Evolutionary conservation across 2,797 vertebrate species (phyloP).

Genomic region (Urocyon cinereoargenteus): DNA sequence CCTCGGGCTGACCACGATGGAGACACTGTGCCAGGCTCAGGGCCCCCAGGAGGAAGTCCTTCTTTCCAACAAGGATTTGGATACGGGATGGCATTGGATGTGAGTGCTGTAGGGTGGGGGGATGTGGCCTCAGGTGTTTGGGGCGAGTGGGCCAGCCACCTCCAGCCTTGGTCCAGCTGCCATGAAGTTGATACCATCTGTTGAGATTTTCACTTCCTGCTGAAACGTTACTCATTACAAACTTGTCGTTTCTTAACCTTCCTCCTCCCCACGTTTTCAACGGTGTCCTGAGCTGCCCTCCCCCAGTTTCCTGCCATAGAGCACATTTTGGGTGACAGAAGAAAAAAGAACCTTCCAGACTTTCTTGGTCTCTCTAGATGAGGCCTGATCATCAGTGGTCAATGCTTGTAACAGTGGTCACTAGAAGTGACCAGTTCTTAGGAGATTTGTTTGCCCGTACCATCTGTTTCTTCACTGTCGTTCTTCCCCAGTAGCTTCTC

Average conservation of each 20-base stretch:
- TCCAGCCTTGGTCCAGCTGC: not conserved
- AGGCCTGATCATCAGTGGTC: not conserved
- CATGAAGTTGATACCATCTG: not conserved
- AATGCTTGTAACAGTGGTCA: accelerated
- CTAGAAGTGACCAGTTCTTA: not conserved
- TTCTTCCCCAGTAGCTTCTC: not conserved
- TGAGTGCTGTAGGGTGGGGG: not conserved
- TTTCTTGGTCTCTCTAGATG: not conserved
- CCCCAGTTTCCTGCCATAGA: conserved; percentile 35
- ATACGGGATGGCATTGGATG: not conserved
- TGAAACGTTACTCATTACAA: conserved; percentile 10
- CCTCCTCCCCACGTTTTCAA: not conserved
- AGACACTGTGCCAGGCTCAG: accelerated
- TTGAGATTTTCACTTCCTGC: conserved; percentile 74
- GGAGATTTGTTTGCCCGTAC: too few relatives aligned
- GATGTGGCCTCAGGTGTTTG: not conserved
- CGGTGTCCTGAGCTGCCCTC: not conserved
- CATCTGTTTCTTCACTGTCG: not conserved
- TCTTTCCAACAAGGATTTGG: not conserved
- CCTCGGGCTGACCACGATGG: not conserved
- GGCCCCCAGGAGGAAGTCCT: not conserved
- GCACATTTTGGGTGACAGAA: not conserved
- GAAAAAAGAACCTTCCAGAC: not conserved
- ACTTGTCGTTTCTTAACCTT: not conserved
- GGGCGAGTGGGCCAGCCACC: not conserved